Percentiles rank a stretch among this genome's conserved stretches.
Evolutionary conservation across 2,888 invertebrate genomes (phyloP).

Genomic region (Oeneis ivallda): DNA sequence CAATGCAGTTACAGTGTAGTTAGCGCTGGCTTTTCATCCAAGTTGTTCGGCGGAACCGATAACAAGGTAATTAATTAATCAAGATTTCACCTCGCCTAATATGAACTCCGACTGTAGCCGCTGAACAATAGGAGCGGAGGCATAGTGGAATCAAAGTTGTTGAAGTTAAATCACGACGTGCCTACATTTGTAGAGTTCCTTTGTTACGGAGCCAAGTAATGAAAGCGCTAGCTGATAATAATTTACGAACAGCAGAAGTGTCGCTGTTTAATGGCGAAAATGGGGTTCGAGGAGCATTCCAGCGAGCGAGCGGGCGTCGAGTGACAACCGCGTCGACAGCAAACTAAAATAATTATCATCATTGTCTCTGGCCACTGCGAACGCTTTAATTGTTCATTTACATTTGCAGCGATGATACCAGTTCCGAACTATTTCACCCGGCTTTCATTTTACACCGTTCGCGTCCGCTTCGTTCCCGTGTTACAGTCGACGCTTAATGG

Average conservation of each 20-base stretch:
- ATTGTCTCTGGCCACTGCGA: slow-evolving; percentile 78
- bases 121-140: slow-evolving; percentile 70
- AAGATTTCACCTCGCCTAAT: slow-evolving; percentile 78
- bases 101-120: slow-evolving; percentile 72
- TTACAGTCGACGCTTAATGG: slow-evolving; percentile 78
- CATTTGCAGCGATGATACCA: slow-evolving; percentile 81
- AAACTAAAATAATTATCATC: slow-evolving; percentile 82
- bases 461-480: slow-evolving; percentile 67
- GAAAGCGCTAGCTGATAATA: slow-evolving; percentile 80
- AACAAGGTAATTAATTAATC: slow-evolving; percentile 78
- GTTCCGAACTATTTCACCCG: slow-evolving; percentile 77
- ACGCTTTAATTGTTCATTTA: slow-evolving; percentile 82
- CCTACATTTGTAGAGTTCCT: slow-evolving; percentile 75
- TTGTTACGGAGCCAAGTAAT: slow-evolving; percentile 77
- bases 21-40: slow-evolving; percentile 58
- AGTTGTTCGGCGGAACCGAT: slow-evolving; percentile 63
- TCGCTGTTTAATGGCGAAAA: slow-evolving; percentile 76
- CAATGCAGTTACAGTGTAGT: slow-evolving; percentile 61
- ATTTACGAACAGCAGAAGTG: slow-evolving; percentile 81
- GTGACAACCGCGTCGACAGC: slow-evolving; percentile 76
- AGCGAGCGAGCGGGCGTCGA: slow-evolving; percentile 58
- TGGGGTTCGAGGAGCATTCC: slow-evolving; percentile 74
- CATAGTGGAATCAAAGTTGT: slow-evolving; percentile 69
- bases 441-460: slow-evolving; percentile 74
- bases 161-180: slow-evolving; percentile 69